A percentile compares a stretch with the other conserved stretches of the same genome.
Conservation (phyloP, 2,113 vertebrate species). For the Callithrix jacchus region DNA sequence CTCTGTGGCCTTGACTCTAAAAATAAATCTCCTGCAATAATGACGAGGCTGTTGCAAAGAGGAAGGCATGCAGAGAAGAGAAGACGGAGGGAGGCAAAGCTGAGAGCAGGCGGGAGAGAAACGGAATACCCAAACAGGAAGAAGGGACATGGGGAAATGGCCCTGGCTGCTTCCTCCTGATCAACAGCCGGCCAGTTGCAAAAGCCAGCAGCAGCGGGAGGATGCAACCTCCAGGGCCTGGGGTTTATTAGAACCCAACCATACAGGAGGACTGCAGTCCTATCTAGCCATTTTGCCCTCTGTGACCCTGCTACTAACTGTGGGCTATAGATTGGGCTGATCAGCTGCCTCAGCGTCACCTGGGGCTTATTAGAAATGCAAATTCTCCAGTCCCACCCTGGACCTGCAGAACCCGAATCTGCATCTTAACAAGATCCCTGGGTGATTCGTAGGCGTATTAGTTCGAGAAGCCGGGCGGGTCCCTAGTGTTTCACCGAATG, state of each 20-base stretch:
- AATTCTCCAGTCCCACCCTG: background rate
- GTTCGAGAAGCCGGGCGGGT: background rate
- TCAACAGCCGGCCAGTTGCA: constrained; percentile 21
- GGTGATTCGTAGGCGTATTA: background rate
- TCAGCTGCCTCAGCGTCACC: background rate
- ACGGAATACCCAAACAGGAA: constrained; percentile 61
- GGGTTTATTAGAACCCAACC: background rate
- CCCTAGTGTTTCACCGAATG: background rate
- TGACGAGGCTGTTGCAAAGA: constrained; percentile 71
- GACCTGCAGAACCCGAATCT: background rate
- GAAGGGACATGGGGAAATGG: constrained; percentile 52
- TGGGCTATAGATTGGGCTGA: background rate
- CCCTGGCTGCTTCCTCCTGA: constrained; percentile 12
- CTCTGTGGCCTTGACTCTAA: constrained; percentile 69
- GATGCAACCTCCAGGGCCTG: rapidly evolving
- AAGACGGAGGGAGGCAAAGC: background rate
- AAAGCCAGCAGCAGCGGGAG: background rate
- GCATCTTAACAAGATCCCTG: background rate
- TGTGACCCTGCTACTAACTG: background rate
- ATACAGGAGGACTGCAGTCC: background rate
- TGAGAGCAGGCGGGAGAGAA: constrained; percentile 43
- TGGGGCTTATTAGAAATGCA: constrained; percentile 11
- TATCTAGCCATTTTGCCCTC: background rate
- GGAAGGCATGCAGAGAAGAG: constrained; percentile 64
- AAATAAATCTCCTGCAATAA: constrained; percentile 79